Evolutionary conservation across 2,113 vertebrate genomes (phyloP), one percentile per base, ranked within the genome.

Genomic region (Tursiops truncatus): DNA sequence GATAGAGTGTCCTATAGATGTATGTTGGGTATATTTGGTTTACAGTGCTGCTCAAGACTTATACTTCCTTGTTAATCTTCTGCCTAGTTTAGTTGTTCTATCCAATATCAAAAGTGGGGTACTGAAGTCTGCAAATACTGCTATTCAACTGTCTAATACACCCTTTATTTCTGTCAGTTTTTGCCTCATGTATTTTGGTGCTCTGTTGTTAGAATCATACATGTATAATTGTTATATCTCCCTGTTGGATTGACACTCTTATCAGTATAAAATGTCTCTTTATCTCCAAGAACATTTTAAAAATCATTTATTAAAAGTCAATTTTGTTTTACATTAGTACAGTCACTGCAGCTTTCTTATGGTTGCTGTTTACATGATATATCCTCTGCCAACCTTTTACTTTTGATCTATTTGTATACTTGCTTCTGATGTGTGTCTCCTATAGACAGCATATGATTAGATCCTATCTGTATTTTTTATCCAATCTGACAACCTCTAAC

Each of bases 311-410:
- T 77, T 56, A n/a, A 85, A 86, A 85, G 65, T 65, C 31, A 38
- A 65, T 81, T 96, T 86, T 81, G 26, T 71, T 50, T 94, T 38
- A 74, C 56, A 94, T 38, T 44, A 83, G n/a, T 74, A 84, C 62
- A 76, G 41, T 8, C 47, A 86, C 58, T 73, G 26, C 58, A 86
- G 25, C 33, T 96, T 86, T 74, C 56, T 81, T 76, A 58, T 18
- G 23, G n/a, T 92, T 74, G 47, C 9, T 53, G 13, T 94, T 81
- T 81, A 58, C 20, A 90, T 38, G 8, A 70, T 84, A 15, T 8
- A 67, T 65, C 14, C 53, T 70, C 67, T 73, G 36, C 41, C 47
- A 74, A 67, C 31, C 17, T 89, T 83, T 82, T n/a, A 58, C 36
- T 70, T 70, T 68, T 77, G n/a, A 80, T 62, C 23, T 68, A 38